Evolutionary conservation across 2,888 invertebrate species (phyloP).

Genomic region (Clistopyga incitator): DNA sequence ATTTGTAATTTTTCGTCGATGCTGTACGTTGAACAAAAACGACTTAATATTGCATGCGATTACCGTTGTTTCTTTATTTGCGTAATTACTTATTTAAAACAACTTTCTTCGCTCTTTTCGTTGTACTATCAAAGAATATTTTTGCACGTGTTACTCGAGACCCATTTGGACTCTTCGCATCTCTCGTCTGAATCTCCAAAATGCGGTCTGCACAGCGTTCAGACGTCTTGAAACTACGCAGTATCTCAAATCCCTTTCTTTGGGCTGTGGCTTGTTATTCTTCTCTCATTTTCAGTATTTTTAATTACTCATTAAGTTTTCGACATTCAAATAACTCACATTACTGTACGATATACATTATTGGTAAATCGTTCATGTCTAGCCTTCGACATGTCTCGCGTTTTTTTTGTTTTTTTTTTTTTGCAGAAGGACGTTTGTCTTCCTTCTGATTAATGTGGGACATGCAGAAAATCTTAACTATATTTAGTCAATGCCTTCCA

Average conservation of each 20-base stretch:
- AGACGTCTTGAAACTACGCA: neutral
- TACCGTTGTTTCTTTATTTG: neutral
- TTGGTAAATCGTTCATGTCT: conserved; percentile 19
- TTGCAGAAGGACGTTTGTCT: conserved; percentile 1
- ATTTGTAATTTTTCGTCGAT: conserved; percentile 21
- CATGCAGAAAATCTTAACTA: conserved; percentile 14
- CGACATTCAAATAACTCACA: neutral
- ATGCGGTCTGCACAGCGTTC: neutral
- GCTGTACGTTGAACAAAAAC: conserved; percentile 13
- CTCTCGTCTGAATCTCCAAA: neutral
- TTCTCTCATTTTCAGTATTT: neutral
- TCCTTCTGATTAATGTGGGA: conserved; percentile 9
- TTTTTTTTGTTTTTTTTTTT: too few relatives aligned
- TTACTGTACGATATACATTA: conserved; percentile 23
- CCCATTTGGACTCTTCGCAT: neutral
- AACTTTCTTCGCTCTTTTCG: neutral
- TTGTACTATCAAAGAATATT: neutral
- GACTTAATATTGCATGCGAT: conserved; percentile 4
- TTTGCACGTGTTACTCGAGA: neutral
- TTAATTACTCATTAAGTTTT: conserved; percentile 3
- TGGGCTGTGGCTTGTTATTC: neutral
- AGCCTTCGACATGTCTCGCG: neutral
- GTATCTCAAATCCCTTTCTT: neutral
- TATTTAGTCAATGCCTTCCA: conserved; percentile 26
- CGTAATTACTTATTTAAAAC: neutral